These are phyloP conservation scores for Temnothorax rugatulus DNA, from an alignment of 2,888 invertebrate genomes.

Conservation along the genomic window DNA sequence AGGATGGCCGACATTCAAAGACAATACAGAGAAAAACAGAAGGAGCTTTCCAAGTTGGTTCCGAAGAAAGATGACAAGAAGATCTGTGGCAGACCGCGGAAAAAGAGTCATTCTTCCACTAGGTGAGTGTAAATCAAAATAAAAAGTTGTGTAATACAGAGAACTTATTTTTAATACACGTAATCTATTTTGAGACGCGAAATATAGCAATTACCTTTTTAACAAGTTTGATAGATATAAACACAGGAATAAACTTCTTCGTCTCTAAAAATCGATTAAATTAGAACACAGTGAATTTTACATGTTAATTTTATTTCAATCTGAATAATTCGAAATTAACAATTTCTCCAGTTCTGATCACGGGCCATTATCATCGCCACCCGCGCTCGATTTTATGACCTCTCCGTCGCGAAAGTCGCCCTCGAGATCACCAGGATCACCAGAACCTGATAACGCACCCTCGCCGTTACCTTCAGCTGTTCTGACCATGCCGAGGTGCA, in stretches of 20 bases:
- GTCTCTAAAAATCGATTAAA: not conserved
- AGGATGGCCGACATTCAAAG: constrained; percentile 93
- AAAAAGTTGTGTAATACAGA: not conserved
- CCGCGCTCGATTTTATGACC: constrained; percentile 63
- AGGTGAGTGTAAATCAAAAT: constrained; percentile 65
- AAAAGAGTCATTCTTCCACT: constrained; percentile 83
- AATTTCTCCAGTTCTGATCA: constrained; percentile 72
- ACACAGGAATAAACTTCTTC: not conserved
- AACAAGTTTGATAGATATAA: not conserved
- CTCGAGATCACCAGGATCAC: constrained; percentile 49
- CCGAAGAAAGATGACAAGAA: constrained; percentile 88
- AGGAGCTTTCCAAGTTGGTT: constrained; percentile 91
- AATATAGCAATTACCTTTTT: not conserved
- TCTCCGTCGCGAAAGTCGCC: constrained; percentile 74
- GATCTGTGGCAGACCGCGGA: constrained; percentile 86
- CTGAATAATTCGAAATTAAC: not conserved
- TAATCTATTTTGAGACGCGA: not conserved
- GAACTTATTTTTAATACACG: not conserved
- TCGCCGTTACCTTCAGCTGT: constrained; percentile 73
- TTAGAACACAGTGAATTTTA: not conserved
- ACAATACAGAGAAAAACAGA: constrained; percentile 94
- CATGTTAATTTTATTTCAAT: not conserved
- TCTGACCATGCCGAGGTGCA: constrained; percentile 81
- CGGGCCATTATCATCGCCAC: constrained; percentile 64
- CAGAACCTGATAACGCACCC: constrained; percentile 52